Evolutionary conservation across 2,888 invertebrate species (phyloP).

Genomic region (Euspilapteryx auroguttella): DNA sequence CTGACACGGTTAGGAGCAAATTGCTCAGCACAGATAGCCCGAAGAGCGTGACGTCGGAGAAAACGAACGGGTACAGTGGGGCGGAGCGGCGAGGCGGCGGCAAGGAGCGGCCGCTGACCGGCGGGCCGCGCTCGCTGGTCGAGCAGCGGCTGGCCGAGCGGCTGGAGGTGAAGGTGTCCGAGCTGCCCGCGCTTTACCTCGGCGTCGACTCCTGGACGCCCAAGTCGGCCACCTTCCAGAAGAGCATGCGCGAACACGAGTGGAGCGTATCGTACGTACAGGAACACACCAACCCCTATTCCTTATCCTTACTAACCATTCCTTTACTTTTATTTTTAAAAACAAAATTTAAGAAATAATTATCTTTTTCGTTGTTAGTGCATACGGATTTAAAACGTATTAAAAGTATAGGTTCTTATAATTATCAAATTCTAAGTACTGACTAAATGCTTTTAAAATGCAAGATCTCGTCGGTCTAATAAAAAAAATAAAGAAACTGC

Average conservation of each 20-base stretch:
- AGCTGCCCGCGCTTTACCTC: conserved; percentile 71
- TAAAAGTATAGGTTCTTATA: no score
- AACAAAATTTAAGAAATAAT: no score
- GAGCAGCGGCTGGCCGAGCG: conserved; percentile 52
- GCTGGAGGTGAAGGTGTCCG: conserved; percentile 54
- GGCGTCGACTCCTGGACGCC: conserved; percentile 76
- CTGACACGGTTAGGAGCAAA: conserved; percentile 53
- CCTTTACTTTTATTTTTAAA: no score
- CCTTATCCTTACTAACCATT: conserved; percentile 20
- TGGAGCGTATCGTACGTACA: conserved; percentile 62
- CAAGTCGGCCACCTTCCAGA: conserved; percentile 64
- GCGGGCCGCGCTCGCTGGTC: conserved; percentile 42
- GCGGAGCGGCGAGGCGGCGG: conserved; percentile 31
- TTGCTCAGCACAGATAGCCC: conserved; percentile 50
- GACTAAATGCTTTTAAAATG: conserved; percentile 1
- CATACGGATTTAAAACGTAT: no score
- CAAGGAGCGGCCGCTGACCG: conserved; percentile 36
- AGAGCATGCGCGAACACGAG: conserved; percentile 59
- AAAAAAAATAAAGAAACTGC: conserved; percentile 16
- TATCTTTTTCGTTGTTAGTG: no score
- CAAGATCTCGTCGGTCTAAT: no score
- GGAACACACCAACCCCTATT: conserved; percentile 5
- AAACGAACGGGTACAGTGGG: conserved; percentile 35
- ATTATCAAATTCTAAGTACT: no score
- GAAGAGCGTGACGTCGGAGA: conserved; percentile 52